Evolutionary conservation across 2,888 invertebrate genomes (phyloP), one percentile per base, ranked within the genome.

Genomic region (Trichogramma dendrolimi): DNA sequence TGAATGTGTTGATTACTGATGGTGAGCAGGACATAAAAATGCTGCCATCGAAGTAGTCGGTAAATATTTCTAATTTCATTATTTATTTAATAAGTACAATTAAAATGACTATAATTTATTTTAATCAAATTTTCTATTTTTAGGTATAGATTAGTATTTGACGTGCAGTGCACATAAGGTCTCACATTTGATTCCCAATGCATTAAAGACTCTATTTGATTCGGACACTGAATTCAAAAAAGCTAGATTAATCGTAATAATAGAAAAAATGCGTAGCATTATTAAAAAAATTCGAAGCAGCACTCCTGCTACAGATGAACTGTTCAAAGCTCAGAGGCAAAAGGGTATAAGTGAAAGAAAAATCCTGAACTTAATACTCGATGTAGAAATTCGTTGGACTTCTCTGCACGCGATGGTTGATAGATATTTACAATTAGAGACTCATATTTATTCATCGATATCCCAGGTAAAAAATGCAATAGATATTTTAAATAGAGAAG

Each of bases 401-500:
- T 7, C 52, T 6, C 42, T 8, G 44, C 38, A 44, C 10, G 52
- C 43, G 5, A 51, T 58, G 58, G 1, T 46, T 4, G 58, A 58
- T 48, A 27, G 60, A 27, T 60, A 54, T 11, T 10, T 59, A 14
- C 4, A 27, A 40, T 47, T 59, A 46, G 40, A 54, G 46, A 6
- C n/a, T 4, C 42, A 54, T 41, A 38, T 40, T 43, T 43, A 43
- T 40, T 4, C 10, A 14, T 48, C 57, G 5, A 57, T 57, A 42
- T 8, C 39, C 6, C 40, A 57, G 41, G 48, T 48, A 5, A 39
- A 39, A 10, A 57, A 57, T 40, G 41, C 57, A 11, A n/a, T 49
- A 4, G 57, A 49, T 40, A 10, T 57, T 8, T 8, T 58, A n/a
- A 58, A 57, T 47, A 10, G 57, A 44, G 52, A 58, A 50, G 50